Evolutionary conservation across 2,797 vertebrate species (phyloP), one percentile per base, ranked within the genome.

Genomic region (Coreius guichenoti): DNA sequence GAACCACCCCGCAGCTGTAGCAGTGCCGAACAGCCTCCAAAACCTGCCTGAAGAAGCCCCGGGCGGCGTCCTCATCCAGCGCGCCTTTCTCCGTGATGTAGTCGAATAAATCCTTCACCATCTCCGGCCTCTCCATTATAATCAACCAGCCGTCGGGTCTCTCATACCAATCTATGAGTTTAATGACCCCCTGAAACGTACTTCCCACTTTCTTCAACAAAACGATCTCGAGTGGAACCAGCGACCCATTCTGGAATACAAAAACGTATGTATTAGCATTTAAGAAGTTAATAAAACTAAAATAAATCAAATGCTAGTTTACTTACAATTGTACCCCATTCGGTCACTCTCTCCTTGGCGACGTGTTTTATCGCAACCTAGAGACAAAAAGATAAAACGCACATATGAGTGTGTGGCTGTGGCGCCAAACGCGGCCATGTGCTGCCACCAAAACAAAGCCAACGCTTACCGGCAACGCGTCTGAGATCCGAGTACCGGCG

Each of bases 31-130:
- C 98, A 0, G 98, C 97, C 86, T 98, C 97, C 92, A 99, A 87
- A 87, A 99, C 97, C 94, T 99, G 98, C 70, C 95, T 95, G 94
- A 99, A 98, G 87, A 99, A 98, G 65, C 96, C 95, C 61, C 97
- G 93, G 1, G 98, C 98, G 39, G 97, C 94, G 81, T 97, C 96
- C 92, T 99, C 98, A 47, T 97, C 97, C 91, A 99, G 93, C 1
- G 98, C 97, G 1, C 98, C 98, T 72, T 98, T 98, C 93, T 99
- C 98, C 0, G 98, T 99, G 92, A 99, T 99, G 92, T 97, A 99
- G 93, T 99, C 98, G 88, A 99, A 99, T 1, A 99, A 95, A 87
- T 99, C 98, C 93, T 98, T 98, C 82, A 97, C 97, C 78, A 96
- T 95, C 92, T 99, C 98, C 12, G 98, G 97, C 84, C 97, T 93